These are phyloP conservation scores for Sebastes trivittatus DNA, from an alignment of 2,797 vertebrate species.

Conservation along the genomic window DNA sequence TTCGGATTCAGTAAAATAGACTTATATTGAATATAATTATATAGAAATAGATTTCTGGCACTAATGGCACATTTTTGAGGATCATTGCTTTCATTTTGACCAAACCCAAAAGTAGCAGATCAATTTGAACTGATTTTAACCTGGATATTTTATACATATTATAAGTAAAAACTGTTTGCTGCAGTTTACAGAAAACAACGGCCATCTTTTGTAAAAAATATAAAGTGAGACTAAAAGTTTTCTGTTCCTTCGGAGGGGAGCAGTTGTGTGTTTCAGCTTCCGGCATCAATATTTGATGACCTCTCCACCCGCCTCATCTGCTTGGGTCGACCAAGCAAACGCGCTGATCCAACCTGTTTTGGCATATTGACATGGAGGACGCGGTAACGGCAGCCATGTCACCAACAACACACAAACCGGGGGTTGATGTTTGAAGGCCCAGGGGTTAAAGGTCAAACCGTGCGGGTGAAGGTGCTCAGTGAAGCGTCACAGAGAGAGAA, in stretches of 20 bases:
- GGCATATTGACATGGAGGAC: constrained; percentile 55
- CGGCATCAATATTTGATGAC: constrained; percentile 37
- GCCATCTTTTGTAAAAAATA: neutral
- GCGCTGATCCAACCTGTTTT: constrained; percentile 51
- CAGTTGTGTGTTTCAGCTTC: constrained; percentile 2
- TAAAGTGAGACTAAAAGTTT: neutral
- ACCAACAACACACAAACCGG: neutral
- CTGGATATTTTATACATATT: neutral
- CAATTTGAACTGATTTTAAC: neutral
- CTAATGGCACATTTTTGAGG: no score
- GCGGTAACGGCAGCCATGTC: constrained; percentile 14
- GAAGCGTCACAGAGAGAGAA: constrained; percentile 12
- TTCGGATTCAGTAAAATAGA: no score
- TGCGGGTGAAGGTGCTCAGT: constrained; percentile 21
- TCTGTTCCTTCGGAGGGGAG: neutral
- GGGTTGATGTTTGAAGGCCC: neutral
- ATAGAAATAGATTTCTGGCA: no score
- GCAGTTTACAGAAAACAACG: neutral
- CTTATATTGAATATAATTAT: no score
- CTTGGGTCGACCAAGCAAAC: constrained; percentile 19
- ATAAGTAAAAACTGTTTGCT: neutral
- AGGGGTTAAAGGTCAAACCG: constrained; percentile 51
- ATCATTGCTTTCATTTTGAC: no score
- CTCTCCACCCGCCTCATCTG: constrained; percentile 24
- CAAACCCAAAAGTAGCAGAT: no score